Evolutionary conservation across 2,888 invertebrate genomes (phyloP).

Genomic region (Serripes groenlandicus): DNA sequence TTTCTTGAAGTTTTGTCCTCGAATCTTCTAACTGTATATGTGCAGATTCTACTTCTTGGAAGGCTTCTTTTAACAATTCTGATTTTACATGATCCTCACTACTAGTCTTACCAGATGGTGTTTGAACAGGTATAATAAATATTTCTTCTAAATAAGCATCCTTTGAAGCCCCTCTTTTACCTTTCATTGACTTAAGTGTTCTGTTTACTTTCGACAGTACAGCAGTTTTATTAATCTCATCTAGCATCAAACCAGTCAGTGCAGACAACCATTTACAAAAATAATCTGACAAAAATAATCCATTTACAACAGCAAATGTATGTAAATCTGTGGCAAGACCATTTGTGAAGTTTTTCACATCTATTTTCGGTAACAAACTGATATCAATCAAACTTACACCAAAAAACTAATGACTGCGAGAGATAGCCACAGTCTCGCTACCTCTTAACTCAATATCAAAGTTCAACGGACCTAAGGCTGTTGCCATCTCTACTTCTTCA

Average conservation of each 20-base stretch:
- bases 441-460: too few species aligned
- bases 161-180: conserved; percentile 16
- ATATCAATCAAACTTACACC: too few species aligned
- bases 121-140: conserved; percentile 23
- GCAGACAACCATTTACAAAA: conserved; percentile 23
- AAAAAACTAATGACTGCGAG: too few species aligned
- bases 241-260: conserved; percentile 8
- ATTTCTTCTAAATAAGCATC: conserved; percentile 12
- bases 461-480: too few species aligned
- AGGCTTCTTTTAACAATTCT: too few species aligned
- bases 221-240: conserved; percentile 27
- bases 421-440: too few species aligned
- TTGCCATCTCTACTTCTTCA: too few species aligned
- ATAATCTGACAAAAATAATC: conserved; percentile 22
- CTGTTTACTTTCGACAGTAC: conserved; percentile 25
- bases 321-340: conserved; percentile 34
- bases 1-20: conserved; percentile 6
- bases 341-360: conserved; percentile 16
- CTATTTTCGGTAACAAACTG: conserved; percentile 3
- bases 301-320: conserved; percentile 16
- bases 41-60: not conserved
- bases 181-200: conserved; percentile 19
- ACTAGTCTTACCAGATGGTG: not conserved
- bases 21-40: conserved; percentile 9
- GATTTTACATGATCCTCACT: too few species aligned